Percentiles rank a stretch among this genome's conserved stretches.
phyloP scores from a whole-genome alignment of 2,888 invertebrate genomes.

The Cosmorhoe ocellata region DNA sequence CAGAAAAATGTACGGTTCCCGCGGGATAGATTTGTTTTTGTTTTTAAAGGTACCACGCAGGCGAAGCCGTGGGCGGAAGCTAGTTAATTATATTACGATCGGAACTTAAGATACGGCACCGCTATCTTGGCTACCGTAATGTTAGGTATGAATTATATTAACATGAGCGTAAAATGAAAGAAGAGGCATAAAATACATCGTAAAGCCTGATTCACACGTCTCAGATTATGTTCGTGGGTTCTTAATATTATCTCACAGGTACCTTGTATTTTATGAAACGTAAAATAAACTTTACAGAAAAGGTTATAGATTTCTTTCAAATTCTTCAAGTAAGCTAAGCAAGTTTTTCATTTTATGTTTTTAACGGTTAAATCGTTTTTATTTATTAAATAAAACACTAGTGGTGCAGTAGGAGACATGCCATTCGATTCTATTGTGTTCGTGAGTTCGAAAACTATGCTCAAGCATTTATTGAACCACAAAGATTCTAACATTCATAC shows the following conservation, averaged over 20 bases:
- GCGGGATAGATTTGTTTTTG: no score
- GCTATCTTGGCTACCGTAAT: constrained; percentile 1
- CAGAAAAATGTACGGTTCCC: no score
- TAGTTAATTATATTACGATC: no score
- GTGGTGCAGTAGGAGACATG: no score
- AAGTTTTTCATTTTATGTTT: neutral
- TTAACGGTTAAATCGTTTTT: neutral
- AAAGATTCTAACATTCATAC: no score
- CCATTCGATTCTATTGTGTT: no score
- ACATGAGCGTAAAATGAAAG: constrained; percentile 54
- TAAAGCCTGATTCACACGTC: constrained; percentile 62
- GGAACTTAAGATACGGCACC: neutral
- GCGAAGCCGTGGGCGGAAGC: no score
- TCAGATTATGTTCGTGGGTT: constrained; percentile 45
- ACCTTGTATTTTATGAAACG: constrained; percentile 63
- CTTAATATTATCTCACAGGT: constrained; percentile 51
- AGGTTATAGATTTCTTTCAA: constrained; percentile 26
- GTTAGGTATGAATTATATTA: constrained; percentile 43
- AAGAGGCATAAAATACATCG: constrained; percentile 56
- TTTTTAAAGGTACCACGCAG: no score
- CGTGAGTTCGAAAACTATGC: no score
- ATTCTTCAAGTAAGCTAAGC: neutral
- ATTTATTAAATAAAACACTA: no score
- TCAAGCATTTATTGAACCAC: no score
- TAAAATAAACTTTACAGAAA: constrained; percentile 56